These are phyloP conservation scores for Drosophila algonquin DNA, from an alignment of 2,888 invertebrate species.

Conservation along the genomic window DNA sequence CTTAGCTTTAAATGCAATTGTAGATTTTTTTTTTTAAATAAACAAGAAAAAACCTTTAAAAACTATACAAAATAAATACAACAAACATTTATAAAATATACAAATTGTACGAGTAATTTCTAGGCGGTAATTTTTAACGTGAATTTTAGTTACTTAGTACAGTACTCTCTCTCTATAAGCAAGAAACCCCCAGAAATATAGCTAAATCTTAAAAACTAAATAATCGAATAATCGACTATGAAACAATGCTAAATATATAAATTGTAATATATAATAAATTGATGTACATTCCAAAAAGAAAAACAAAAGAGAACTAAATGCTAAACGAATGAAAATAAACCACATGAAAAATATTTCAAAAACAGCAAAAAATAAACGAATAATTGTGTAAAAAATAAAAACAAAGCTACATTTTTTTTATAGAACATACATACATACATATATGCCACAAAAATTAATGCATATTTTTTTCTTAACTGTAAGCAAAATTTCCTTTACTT, in stretches of 20 bases:
- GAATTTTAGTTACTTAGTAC: constrained; percentile 79
- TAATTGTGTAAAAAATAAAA: constrained; percentile 48
- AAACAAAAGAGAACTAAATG: constrained; percentile 38
- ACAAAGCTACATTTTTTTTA: constrained; percentile 52
- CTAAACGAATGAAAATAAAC: constrained; percentile 28
- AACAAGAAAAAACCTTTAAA: constrained; percentile 21
- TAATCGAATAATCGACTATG: constrained; percentile 57
- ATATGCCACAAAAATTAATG: constrained; percentile 55
- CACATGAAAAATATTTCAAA: constrained; percentile 61
- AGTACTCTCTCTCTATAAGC: constrained; percentile 71
- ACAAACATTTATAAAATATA: constrained; percentile 53
- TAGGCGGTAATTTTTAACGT: constrained; percentile 73
- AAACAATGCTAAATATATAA: constrained; percentile 61
- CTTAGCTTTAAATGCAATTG: constrained; percentile 82
- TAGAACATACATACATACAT: constrained; percentile 26
- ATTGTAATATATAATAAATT: constrained; percentile 71
- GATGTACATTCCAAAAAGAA: constrained; percentile 67
- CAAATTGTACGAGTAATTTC: constrained; percentile 61
- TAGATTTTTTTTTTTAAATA: constrained; percentile 79
- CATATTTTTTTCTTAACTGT: constrained; percentile 20
- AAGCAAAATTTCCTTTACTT: constrained; percentile 31
- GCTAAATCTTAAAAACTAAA: constrained; percentile 72
- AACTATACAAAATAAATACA: constrained; percentile 37
- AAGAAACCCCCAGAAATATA: constrained; percentile 62
- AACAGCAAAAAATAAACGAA: constrained; percentile 46